phyloP scores from a whole-genome alignment of 2,113 vertebrate genomes.

The Coracopsis vasa region DNA sequence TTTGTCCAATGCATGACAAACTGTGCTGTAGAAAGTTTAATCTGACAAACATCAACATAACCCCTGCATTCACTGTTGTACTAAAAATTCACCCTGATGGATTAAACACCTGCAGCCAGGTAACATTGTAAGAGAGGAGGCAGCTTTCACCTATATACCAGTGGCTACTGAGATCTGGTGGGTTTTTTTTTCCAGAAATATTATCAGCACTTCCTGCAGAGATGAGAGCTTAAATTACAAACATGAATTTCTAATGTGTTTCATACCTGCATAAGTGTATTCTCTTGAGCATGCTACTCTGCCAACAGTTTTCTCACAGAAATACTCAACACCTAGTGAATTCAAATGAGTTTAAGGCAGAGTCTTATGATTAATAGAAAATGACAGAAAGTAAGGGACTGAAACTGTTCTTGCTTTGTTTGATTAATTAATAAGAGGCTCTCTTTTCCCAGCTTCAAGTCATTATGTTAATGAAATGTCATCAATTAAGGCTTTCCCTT shows the following conservation, averaged over 20 bases:
- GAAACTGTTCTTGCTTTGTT: constrained; percentile 78
- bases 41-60: neutral
- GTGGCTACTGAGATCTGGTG: constrained; percentile 7
- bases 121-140: neutral
- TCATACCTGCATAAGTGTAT: constrained; percentile 38
- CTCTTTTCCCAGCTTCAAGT: constrained; percentile 79
- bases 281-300: constrained; percentile 54
- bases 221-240: constrained; percentile 31
- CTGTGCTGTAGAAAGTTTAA: neutral
- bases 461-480: constrained; percentile 86
- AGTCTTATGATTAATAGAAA: constrained; percentile 79
- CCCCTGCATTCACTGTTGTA: neutral
- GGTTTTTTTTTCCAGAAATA: constrained; percentile 4
- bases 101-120: neutral
- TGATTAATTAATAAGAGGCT: constrained; percentile 84
- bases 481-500: constrained; percentile 83
- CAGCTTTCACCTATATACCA: constrained; percentile 28
- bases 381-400: constrained; percentile 77
- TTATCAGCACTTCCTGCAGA: constrained; percentile 42
- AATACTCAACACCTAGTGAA: constrained; percentile 65
- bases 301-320: constrained; percentile 59
- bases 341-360: constrained; percentile 75
- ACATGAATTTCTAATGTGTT: constrained; percentile 32
- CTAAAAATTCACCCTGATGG: neutral
- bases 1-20: neutral